Conservation (phyloP, 2,113 vertebrate genomes). For the Zosterops lateralis region DNA sequence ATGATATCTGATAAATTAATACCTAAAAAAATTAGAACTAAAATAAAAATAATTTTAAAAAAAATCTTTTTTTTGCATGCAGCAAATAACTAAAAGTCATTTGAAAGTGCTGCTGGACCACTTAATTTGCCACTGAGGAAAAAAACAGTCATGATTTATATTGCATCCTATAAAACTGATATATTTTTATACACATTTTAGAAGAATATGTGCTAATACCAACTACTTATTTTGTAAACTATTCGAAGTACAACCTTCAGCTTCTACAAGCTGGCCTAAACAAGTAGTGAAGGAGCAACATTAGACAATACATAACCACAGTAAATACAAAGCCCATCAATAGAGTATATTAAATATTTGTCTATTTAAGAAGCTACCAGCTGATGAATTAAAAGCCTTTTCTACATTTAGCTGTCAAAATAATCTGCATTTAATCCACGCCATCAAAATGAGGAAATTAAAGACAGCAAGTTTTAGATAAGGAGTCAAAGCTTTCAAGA, state of each 20-base stretch:
- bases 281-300: background rate
- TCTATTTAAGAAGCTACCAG: background rate
- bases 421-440: background rate
- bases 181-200: too few relatives aligned
- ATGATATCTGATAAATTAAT: background rate
- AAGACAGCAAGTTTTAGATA: background rate
- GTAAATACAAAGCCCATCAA: background rate
- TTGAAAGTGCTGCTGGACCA: background rate
- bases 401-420: background rate
- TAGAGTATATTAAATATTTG: background rate
- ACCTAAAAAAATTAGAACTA: background rate
- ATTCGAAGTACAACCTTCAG: background rate
- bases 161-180: background rate
- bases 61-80: background rate
- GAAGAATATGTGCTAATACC: background rate
- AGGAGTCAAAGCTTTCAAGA: background rate
- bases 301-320: background rate
- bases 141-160: background rate
- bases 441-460: background rate
- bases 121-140: background rate
- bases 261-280: background rate
- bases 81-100: background rate
- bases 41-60: background rate
- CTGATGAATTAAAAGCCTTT: background rate
- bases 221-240: background rate